A percentile compares a stretch with the other conserved stretches of the same genome.
Conservation (phyloP, 2,888 invertebrate genomes). For the Beris chalybata region DNA sequence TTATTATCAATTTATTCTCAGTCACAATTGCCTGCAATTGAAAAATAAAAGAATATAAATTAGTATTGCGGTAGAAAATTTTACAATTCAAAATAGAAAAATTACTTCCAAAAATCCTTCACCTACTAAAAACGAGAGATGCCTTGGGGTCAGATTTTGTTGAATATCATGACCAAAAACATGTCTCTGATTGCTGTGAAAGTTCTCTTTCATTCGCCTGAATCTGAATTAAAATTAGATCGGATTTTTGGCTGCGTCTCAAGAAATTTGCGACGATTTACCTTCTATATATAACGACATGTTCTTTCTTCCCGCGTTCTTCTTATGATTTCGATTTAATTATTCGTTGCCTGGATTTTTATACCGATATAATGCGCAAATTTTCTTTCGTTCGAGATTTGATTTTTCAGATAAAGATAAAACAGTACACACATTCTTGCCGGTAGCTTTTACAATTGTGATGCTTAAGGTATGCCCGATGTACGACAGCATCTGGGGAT, state of each 20-base stretch:
- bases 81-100: not conserved
- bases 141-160: slow-evolving; percentile 5
- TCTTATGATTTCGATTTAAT: too few relatives aligned
- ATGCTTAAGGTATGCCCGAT: too few relatives aligned
- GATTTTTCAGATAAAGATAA: too few relatives aligned
- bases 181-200: slow-evolving; percentile 14
- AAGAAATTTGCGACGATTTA: slow-evolving; percentile 28
- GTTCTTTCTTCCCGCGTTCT: slow-evolving; percentile 5
- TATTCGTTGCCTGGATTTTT: too few relatives aligned
- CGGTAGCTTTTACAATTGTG: too few relatives aligned
- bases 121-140: slow-evolving; percentile 11
- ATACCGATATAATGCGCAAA: too few relatives aligned
- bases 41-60: slow-evolving; percentile 4
- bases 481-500: too few relatives aligned
- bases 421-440: too few relatives aligned
- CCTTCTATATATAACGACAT: slow-evolving; percentile 23
- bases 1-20: slow-evolving; percentile 12
- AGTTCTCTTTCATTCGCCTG: slow-evolving; percentile 2
- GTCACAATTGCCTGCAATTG: slow-evolving; percentile 26
- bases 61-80: not conserved
- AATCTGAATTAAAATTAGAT: slow-evolving; percentile 27
- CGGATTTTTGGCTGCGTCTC: slow-evolving; percentile 25
- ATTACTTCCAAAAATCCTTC: not conserved
- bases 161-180: slow-evolving; percentile 20
- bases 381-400: too few relatives aligned